A percentile compares a stretch with the other conserved stretches of the same genome.
phyloP scores from a whole-genome alignment of 2,888 invertebrate genomes.

The Apamea anceps region DNA sequence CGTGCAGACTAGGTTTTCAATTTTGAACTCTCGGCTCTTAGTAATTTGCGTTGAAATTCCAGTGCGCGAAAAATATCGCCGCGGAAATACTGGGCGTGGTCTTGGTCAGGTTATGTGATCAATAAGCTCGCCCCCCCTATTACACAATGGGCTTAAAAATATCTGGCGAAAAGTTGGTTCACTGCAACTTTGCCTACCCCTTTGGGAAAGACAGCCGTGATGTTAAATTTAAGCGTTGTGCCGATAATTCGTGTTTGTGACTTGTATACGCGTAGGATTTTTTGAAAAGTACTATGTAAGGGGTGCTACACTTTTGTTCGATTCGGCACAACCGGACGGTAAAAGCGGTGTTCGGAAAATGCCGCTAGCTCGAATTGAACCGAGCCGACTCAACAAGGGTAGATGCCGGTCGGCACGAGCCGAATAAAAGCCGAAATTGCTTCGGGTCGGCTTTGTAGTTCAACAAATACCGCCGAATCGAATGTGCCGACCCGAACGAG shows the following conservation, averaged over 20 bases:
- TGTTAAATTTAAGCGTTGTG: neutral
- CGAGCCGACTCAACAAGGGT: neutral
- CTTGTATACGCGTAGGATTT: conserved; percentile 30
- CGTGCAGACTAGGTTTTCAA: neutral
- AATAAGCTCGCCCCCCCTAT: neutral
- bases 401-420: neutral
- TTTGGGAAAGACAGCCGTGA: neutral
- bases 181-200: neutral
- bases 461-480: neutral
- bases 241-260: conserved; percentile 8
- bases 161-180: neutral
- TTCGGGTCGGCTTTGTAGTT: neutral
- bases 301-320: neutral
- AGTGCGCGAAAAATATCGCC: neutral
- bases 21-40: too few species aligned
- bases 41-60: too few species aligned
- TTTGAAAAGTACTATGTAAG: neutral
- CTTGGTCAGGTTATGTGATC: neutral
- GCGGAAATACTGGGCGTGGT: neutral
- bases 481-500: neutral
- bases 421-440: neutral
- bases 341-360: neutral
- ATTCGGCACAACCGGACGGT: too few species aligned
- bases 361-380: neutral
- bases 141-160: too few species aligned